Base-by-base conservation (phyloP, 1,140 invertebrate genomes). In the Diorhabda carinulata region DNA sequence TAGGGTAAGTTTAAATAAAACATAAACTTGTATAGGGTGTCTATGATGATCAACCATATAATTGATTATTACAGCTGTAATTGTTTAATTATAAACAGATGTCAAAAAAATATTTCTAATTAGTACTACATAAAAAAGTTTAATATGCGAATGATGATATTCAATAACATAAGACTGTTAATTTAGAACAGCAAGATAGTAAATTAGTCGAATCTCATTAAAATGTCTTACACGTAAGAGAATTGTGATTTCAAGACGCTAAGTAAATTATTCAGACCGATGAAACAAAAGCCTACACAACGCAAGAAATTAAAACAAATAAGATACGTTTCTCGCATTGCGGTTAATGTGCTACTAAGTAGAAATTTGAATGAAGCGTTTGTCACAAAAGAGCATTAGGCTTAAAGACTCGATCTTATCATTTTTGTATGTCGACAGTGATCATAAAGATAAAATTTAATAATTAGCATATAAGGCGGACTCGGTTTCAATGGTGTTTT, bases 231-330 rank as follows among this genome's bases (percentile, higher is more conserved):
- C 78, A 80, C 77, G 78, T 78, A 78, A 66, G 67, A 66, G 73
- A 76, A 80, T 80, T 80, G 78, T 80, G 78, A 80, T 80, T 78
- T 77, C 73, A 70, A 78, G 77, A 74, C 75, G 77, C 77, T 80
- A 77, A 76, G 76, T 80, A 78, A 78, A 78, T 80, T 78, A 80
- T 78, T 78, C 77, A 78, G 74, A 64, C 70, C 71, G 70, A 72
- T 73, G 75, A 72, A 73, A 74, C 73, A 76, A 76, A 77, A 74
- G 76, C 70, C 71, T 66, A 71, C 66, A 66, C 65, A 64, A 60
- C 63, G 68, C 71, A 67, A 72, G 71, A 67, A 69, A 69, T 69
- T 72, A 70, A 67, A 72, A 72, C 65, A 69, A 69, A 69, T 72
- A 65, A 65, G 64, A 65, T 43, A 57, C 64, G 47, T 41, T 57